Percentiles rank a stretch among this genome's conserved stretches.
These are phyloP conservation scores for Hypsibius dujardini DNA, from an alignment of 1,140 invertebrate species.

Conservation along the genomic window DNA sequence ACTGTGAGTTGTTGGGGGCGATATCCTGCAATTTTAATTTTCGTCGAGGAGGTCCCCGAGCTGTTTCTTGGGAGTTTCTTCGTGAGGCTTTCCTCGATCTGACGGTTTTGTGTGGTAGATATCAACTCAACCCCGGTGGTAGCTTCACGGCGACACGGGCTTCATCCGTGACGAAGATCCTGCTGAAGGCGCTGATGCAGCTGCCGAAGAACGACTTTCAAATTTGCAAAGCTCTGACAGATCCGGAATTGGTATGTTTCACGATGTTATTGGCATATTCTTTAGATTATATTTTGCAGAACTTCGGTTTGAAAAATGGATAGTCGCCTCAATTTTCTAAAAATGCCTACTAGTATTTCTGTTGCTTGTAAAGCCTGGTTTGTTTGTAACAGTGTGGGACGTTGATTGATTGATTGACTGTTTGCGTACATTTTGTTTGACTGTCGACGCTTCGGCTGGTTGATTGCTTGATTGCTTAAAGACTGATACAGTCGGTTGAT, in stretches of 20 bases:
- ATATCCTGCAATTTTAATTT: too few species aligned
- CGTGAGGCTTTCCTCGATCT: neutral
- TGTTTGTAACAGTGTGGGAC: too few species aligned
- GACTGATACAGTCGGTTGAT: too few species aligned
- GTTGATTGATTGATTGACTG: too few species aligned
- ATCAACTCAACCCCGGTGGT: conserved; percentile 80
- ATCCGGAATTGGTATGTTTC: conserved; percentile 52
- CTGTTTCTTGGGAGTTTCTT: conserved; percentile 14
- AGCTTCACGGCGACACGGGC: conserved; percentile 43
- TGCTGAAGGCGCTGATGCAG: conserved; percentile 84
- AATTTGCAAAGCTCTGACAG: conserved; percentile 80
- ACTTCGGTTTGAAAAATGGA: too few species aligned
- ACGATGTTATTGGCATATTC: neutral
- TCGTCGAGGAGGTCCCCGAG: neutral
- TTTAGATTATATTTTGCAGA: neutral
- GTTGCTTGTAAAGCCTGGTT: too few species aligned
- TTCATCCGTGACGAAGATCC: conserved; percentile 60
- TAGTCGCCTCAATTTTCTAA: too few species aligned
- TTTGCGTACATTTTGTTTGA: too few species aligned
- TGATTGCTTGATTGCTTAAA: too few species aligned
- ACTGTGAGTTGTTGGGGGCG: conserved; percentile 31
- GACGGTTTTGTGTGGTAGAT: conserved; percentile 34
- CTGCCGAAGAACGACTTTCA: conserved; percentile 91
- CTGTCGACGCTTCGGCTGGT: too few species aligned
- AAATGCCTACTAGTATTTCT: too few species aligned